Evolutionary conservation across 2,797 vertebrate genomes (phyloP), one percentile per base, ranked within the genome.

Genomic region (Aldrovandia affinis): DNA sequence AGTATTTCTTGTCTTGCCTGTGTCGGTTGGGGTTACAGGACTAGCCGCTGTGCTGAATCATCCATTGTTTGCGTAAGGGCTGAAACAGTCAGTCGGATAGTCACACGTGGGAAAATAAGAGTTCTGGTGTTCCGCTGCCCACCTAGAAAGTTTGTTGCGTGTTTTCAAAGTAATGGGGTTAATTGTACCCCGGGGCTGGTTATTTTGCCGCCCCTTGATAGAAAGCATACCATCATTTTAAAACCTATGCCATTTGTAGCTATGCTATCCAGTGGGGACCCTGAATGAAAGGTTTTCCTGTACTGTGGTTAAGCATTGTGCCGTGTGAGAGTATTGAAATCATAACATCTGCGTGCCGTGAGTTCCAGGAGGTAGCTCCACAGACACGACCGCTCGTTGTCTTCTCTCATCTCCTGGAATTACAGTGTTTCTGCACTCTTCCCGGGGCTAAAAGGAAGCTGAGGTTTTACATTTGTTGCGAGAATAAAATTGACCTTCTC

Each of bases 401-500:
- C 65, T 39, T 2, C 39, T 39, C 25, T 75, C 44, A 39, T 47
- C 57, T 63, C 80, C 14, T 18, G 39, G 8, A 65, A 65, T 42
- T 14, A 42, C 55, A 65, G n/a, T 81, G 59, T 81, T 25, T 65
- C n/a, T 20, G 9, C 1, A 22, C 70, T 75, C 65, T 47, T 36
- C 65, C 28, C 8, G 47, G n/a, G 15, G n/a, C 28, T 61, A 25
- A 30, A 36, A 22, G 22, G 55, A 61, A 2, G 20, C 33, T 9
- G 22, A 81, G 12, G 42, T 81, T 22, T 81, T 15, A 15, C 33
- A 55, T 75, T 75, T 77, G 39, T 54, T 63, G 57, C 63, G 52
- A 68, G 47, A 83, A 80, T 75, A 39, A 50, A 54, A 68, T 63
- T 84, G 80, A 81, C 36, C 78, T 77, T 33, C 39, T 83, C 47